phyloP scores from a whole-genome alignment of 92 coral and sea anemone species.

The Metridium senile region DNA sequence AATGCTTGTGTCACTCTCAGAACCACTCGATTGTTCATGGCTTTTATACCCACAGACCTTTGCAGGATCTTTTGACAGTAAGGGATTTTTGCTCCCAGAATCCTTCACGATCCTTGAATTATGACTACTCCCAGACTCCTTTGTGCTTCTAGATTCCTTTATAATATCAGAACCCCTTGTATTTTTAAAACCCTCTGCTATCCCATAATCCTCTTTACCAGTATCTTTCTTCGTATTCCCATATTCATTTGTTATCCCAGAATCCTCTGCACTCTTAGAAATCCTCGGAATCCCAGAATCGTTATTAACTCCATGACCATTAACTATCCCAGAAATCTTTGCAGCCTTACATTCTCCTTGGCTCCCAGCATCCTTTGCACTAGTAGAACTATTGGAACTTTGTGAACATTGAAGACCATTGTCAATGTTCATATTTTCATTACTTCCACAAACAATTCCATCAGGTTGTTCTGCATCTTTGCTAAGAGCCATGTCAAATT shows the following conservation, averaged over 20 bases:
- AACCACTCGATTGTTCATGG: neutral
- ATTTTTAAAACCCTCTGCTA: neutral
- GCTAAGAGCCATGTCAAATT: neutral
- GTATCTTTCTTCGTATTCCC: neutral
- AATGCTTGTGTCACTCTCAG: neutral
- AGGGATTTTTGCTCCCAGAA: neutral
- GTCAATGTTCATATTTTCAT: neutral
- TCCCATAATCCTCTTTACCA: neutral
- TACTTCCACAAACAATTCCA: neutral
- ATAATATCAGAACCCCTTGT: neutral
- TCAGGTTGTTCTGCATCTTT: neutral
- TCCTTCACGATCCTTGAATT: neutral
- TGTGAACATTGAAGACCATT: neutral
- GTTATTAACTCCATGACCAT: neutral
- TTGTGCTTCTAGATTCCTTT: neutral
- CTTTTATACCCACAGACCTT: neutral
- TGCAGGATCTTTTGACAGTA: neutral
- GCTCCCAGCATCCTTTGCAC: neutral
- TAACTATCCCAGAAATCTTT: neutral
- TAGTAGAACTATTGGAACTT: neutral
- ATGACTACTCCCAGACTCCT: neutral
- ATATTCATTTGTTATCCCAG: neutral
- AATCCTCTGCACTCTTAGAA: neutral
- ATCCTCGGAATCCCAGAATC: neutral
- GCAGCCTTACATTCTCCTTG: neutral